phyloP scores from a whole-genome alignment of 2,888 invertebrate genomes.

The Ecliptopera silaceata region DNA sequence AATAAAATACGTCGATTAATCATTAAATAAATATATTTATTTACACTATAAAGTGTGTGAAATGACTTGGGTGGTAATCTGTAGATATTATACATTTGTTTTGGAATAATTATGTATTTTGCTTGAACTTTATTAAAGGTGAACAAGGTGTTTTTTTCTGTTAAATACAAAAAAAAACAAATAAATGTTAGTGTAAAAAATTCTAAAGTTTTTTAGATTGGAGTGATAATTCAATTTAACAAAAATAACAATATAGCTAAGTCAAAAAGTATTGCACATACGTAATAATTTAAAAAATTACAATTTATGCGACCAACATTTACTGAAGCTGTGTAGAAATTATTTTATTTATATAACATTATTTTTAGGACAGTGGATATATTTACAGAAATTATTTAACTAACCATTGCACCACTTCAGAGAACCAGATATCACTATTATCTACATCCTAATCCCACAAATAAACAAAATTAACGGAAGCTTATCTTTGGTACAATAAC shows the following conservation, averaged over 20 bases:
- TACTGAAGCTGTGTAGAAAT: conserved; percentile 65
- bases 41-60: conserved; percentile 75
- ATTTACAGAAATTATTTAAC: conserved; percentile 64
- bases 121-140: neutral
- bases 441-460: conserved; percentile 27
- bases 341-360: conserved; percentile 21
- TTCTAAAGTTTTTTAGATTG: no score
- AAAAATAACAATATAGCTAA: neutral
- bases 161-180: conserved; percentile 32
- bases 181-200: conserved; percentile 53
- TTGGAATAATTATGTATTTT: conserved; percentile 41
- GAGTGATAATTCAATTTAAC: neutral
- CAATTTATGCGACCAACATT: conserved; percentile 55
- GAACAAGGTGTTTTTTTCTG: neutral
- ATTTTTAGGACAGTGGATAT: conserved; percentile 53
- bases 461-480: conserved; percentile 55
- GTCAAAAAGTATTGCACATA: neutral
- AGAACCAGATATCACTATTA: conserved; percentile 55
- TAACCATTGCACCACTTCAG: conserved; percentile 76
- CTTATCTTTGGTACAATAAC: conserved; percentile 76
- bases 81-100: conserved; percentile 69
- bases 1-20: conserved; percentile 65
- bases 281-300: conserved; percentile 10
- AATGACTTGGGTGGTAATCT: conserved; percentile 54
- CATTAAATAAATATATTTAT: conserved; percentile 83